Percentiles rank a stretch among this genome's conserved stretches.
phyloP scores from a whole-genome alignment of 2,113 vertebrate species.

The Lepus timidus region DNA sequence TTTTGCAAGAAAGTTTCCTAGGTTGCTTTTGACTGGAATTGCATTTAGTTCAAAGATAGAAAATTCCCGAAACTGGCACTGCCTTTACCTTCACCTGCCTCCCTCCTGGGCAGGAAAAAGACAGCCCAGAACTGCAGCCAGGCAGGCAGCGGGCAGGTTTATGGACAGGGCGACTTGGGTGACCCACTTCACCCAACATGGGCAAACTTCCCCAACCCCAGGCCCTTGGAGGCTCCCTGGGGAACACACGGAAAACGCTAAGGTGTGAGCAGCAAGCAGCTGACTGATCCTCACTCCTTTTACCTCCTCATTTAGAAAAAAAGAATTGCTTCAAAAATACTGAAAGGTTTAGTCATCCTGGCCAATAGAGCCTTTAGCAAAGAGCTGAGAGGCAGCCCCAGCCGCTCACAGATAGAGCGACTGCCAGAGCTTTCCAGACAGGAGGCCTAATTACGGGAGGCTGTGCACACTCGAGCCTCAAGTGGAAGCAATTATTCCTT shows the following conservation, averaged over 20 bases:
- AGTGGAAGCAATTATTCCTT: slow-evolving; percentile 47
- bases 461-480: background rate
- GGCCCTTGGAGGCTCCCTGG: background rate
- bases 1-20: background rate
- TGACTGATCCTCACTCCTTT: background rate
- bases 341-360: background rate
- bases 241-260: background rate
- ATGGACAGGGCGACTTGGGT: background rate
- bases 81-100: background rate
- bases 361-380: background rate
- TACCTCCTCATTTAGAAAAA: background rate
- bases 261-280: background rate
- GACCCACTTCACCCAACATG: background rate
- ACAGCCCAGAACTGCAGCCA: background rate
- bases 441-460: slow-evolving; percentile 37
- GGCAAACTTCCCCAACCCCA: background rate
- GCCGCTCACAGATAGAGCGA: background rate
- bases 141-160: background rate
- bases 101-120: background rate
- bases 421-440: slow-evolving; percentile 48
- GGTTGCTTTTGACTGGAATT: background rate
- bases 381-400: background rate
- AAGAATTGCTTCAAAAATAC: slow-evolving; percentile 33
- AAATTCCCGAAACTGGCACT: background rate
- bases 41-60: background rate